Conservation (phyloP, 2,888 invertebrate genomes). For the Oasisia sp. region DNA sequence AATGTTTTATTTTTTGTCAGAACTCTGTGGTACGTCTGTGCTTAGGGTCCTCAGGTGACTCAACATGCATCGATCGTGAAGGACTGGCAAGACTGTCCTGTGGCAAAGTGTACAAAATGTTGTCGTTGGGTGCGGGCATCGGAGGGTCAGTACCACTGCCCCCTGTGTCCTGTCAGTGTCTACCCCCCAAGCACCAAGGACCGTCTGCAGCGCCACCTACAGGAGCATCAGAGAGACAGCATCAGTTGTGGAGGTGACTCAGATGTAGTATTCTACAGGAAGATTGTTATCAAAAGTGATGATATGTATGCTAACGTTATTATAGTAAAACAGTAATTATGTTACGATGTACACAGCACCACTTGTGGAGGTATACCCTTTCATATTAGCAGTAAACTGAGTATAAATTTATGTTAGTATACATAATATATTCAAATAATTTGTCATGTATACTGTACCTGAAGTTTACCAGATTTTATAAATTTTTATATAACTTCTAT, state of each 20-base stretch:
- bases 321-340: not conserved
- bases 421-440: not conserved
- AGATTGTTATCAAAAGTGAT: not conserved
- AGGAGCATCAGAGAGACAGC: not conserved
- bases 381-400: too few species aligned
- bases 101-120: not conserved
- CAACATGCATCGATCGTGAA: not conserved
- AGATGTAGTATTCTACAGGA: not conserved
- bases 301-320: not conserved
- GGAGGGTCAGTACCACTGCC: not conserved
- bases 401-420: not conserved
- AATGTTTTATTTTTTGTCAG: not conserved
- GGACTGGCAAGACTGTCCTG: not conserved
- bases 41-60: not conserved
- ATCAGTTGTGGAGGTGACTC: not conserved
- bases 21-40: not conserved
- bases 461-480: too few species aligned
- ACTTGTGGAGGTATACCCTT: too few species aligned
- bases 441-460: not conserved
- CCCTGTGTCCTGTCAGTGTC: not conserved
- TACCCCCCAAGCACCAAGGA: conserved; percentile 10
- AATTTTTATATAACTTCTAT: too few species aligned
- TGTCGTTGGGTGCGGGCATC: not conserved
- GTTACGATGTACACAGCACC: too few species aligned
- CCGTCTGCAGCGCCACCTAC: not conserved